Evolutionary conservation across 2,888 invertebrate species (phyloP), one percentile per base, ranked within the genome.

Genomic region (Brachycybe producta): DNA sequence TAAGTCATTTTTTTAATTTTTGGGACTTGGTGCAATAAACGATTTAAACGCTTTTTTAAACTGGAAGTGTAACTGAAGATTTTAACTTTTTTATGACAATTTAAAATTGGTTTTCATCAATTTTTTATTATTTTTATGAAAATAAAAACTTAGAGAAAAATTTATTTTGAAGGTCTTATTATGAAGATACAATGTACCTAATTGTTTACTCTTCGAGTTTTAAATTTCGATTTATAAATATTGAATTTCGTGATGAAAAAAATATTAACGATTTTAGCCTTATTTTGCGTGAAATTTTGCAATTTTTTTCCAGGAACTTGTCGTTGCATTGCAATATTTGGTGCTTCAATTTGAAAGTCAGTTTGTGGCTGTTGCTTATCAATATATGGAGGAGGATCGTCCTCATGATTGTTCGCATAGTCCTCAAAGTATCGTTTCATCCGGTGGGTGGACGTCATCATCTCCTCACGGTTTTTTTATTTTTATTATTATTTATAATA

Each of bases 301-400:
- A 28, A n/a, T n/a, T n/a, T n/a, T n/a, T 48, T 50, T 46, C n/a
- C 57, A 70, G 67, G 70, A 95, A 71, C 72, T 94, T 52, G 80
- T 87, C 0, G 83, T 85, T 42, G 90, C 92, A 51, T 69, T 84
- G 32, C 84, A 86, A 60, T 87, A 85, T 78, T 78, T 87, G 68
- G 79, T 90, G 15, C 67, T 87, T 50, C 77, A 84, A 42, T 90
- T 88, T 68, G 91, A 91, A 69, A 83, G 82, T 58, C 80, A 84
- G 49, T 92, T 94, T 67, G 77, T 86, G 21, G 80, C 81, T 0
- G 79, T 87, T 0, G 72, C 69, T 17, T 60, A 67, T 44, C 73
- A 81, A 79, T 82, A 62, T 80, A 65, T 60, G 65, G 67, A 59
- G 45, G 61, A 59, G 60, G 70, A 57, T 64, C 27, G 30, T 13